Base-by-base conservation (phyloP, 2,888 invertebrate genomes). In the Lagria hirta region DNA sequence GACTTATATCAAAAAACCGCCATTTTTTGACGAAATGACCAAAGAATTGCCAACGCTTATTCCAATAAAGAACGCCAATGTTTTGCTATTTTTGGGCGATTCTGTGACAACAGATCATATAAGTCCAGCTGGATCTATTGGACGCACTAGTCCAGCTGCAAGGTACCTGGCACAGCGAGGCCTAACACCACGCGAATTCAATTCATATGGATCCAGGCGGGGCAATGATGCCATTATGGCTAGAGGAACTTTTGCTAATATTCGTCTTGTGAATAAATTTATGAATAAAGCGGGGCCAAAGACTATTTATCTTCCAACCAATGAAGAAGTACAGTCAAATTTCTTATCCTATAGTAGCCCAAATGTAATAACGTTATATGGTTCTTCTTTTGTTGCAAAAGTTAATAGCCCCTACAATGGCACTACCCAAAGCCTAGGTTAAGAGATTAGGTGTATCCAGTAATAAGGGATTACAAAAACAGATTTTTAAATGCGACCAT, bases 51-150 rank as follows among this genome's bases (percentile, higher is more conserved):
- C 87, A 0, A 60, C 72, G 1, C 68, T 77, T 1, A 70, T 76
- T 44, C 72, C 81, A 5, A 81, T 97, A 14, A 69, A 73, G 14
- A 77, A 83, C 47, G 96, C 96, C 0, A 78, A 86, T 24, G 92
- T 88, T 21, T 75, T 99, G 13, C 76, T 98, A 0, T 82, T 88
- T 61, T 77, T 99, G 48, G 94, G 94, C 0, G 98, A 99, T 72
- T 97, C 95, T 0, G 96, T 99, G 4, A 99, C 98, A 15, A 98
- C 98, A 0, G 98, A 99, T 75, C 98, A 98, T 72, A 99, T 99
- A 52, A 96, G 96, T 2, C 98, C 98, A 0, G 98, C 98, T 11
- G 98, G 98, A 3, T 93, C 95, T 43, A 99, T 99, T 61, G 92
- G 97, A 0, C 77, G 96, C 37, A 95, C 88, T 69, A 95, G 95